phyloP scores from a whole-genome alignment of 2,888 invertebrate genomes.

The Acrocyrtus sp. region DNA sequence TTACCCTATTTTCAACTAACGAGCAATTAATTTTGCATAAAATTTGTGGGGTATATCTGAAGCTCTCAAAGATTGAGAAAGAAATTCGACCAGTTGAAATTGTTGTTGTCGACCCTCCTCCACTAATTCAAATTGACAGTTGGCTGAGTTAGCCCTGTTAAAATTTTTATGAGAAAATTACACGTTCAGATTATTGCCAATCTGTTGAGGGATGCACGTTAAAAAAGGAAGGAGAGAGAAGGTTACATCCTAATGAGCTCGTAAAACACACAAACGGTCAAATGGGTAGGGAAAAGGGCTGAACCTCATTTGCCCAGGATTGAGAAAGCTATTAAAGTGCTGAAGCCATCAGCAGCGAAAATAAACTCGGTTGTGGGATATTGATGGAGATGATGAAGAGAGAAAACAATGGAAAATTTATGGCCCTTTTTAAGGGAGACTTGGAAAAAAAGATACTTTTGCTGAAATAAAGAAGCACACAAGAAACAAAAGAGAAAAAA shows the following conservation, averaged over 20 bases:
- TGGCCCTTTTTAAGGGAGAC: slow-evolving; percentile 15
- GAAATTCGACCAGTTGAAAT: no score
- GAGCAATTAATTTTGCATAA: not conserved
- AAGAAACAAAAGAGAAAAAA: no score
- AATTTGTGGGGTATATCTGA: no score
- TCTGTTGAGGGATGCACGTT: no score
- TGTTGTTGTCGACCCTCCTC: slow-evolving; percentile 1
- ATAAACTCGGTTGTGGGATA: not conserved
- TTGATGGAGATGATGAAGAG: slow-evolving; percentile 36
- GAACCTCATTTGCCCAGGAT: slow-evolving; percentile 11
- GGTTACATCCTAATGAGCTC: slow-evolving; percentile 45
- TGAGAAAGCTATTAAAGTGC: slow-evolving; percentile 34
- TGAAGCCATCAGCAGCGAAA: slow-evolving; percentile 3
- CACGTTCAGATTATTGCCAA: slow-evolving; percentile 31
- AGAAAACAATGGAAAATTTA: slow-evolving; percentile 43
- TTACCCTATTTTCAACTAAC: not conserved
- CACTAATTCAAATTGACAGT: slow-evolving; percentile 44
- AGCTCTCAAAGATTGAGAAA: not conserved
- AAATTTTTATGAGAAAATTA: slow-evolving; percentile 46
- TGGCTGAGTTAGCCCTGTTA: slow-evolving; percentile 1
- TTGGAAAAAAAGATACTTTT: not conserved
- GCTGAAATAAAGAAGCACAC: no score
- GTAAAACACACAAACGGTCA: slow-evolving; percentile 48
- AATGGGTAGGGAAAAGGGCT: slow-evolving; percentile 48
- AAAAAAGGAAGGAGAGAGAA: no score